phyloP scores from a whole-genome alignment of 2,113 vertebrate genomes.

The Dasyurus viverrinus region DNA sequence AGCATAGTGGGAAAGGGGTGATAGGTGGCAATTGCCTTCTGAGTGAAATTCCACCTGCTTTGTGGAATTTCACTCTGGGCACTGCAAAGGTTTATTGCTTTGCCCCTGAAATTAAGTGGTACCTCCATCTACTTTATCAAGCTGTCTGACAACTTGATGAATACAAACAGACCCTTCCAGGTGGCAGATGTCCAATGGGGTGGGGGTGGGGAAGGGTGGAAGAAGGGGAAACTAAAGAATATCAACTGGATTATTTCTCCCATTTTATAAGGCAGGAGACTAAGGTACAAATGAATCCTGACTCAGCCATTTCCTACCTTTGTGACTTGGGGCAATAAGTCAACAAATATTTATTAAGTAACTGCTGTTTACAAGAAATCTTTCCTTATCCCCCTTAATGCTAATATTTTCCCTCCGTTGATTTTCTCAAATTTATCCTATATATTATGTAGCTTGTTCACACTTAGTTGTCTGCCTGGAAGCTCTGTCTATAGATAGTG shows the following conservation, averaged over 20 bases:
- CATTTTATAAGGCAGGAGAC: neutral
- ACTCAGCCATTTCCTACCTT: neutral
- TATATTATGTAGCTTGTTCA: neutral
- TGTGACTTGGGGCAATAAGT: neutral
- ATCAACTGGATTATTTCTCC: neutral
- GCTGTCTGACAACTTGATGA: neutral
- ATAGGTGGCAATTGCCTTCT: conserved; percentile 6
- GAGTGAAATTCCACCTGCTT: neutral
- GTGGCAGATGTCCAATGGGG: neutral
- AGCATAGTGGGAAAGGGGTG: conserved; percentile 16
- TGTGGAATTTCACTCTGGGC: neutral
- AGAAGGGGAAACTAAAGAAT: neutral
- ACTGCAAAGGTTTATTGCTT: neutral
- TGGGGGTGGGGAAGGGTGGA: neutral
- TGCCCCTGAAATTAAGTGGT: neutral
- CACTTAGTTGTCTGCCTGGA: neutral
- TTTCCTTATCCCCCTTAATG: neutral
- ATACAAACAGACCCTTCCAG: neutral
- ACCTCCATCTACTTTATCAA: neutral
- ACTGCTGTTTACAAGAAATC: neutral
- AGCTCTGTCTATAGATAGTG: neutral
- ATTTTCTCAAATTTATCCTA: neutral
- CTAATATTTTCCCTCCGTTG: neutral
- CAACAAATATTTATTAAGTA: neutral
- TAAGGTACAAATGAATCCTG: neutral